phyloP scores from a whole-genome alignment of 2,888 invertebrate species.

The Blastobasis lacticolella region DNA sequence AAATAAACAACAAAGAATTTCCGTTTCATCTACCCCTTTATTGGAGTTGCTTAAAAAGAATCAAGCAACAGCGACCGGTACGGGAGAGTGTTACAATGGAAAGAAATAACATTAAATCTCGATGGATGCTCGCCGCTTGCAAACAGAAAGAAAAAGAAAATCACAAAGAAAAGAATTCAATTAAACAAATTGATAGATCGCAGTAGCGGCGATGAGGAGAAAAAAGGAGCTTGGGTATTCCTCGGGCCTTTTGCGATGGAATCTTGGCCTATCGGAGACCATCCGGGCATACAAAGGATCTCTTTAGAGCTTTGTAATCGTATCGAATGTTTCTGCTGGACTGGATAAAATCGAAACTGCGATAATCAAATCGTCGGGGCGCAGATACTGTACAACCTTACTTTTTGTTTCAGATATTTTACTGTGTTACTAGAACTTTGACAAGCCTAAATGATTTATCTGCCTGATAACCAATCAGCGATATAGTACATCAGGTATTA shows the following conservation, averaged over 20 bases:
- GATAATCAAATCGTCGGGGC: no score
- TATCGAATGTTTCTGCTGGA: constrained; percentile 19
- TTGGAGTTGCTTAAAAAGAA: constrained; percentile 17
- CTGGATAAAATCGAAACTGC: no score
- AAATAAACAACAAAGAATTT: not conserved
- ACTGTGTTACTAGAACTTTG: no score
- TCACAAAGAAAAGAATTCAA: constrained; percentile 54
- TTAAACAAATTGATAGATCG: constrained; percentile 56
- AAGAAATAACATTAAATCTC: constrained; percentile 50
- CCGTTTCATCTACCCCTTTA: constrained; percentile 9
- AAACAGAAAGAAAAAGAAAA: constrained; percentile 41
- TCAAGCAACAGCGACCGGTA: constrained; percentile 17
- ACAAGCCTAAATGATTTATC: no score
- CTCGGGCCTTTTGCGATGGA: constrained; percentile 52
- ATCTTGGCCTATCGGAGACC: constrained; percentile 39
- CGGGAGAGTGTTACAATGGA: constrained; percentile 24
- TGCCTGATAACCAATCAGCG: no score
- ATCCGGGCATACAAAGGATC: constrained; percentile 45
- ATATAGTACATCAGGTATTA: no score
- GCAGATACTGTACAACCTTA: no score
- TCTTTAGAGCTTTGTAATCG: constrained; percentile 37
- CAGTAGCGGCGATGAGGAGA: constrained; percentile 24
- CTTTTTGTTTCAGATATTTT: no score
- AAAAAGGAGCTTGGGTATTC: constrained; percentile 23
- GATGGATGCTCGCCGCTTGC: constrained; percentile 44